Evolutionary conservation across 2,888 invertebrate genomes (phyloP), one percentile per base, ranked within the genome.

Genomic region (Subacronicta megacephala): DNA sequence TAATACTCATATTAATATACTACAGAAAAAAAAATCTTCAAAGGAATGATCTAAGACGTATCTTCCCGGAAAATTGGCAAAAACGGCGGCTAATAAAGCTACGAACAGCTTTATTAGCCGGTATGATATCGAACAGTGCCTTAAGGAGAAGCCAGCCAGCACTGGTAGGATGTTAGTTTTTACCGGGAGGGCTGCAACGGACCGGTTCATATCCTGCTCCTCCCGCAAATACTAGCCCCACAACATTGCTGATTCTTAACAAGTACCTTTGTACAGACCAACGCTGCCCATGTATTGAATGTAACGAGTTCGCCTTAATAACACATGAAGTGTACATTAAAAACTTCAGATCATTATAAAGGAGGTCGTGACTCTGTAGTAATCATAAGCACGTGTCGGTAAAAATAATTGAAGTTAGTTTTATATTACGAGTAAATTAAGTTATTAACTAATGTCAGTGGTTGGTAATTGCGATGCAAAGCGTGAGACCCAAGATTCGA

Each of bases 121-220:
- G 26, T 64, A 38, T 62, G 63, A 55, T 52, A 52, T 56, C 26
- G 37, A 52, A 42, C 53, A 50, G 50, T 52, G 53, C 67, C 69
- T 64, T 70, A 61, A 75, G 70, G 65, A 68, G 62, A 46, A 46
- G 51, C 57, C 61, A 54, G 60, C 72, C 63, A 76, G 71, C 71
- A 64, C 70, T 71, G 75, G 75, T 76, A 76, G 77, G 81, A 82
- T 80, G 81, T 76, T 74, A 66, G 81, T 88, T 89, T 89, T 89
- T 89, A 81, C 81, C 59, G 69, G 72, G 76, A 76, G 71, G 75
- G 79, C 82, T 82, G 80, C 72, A 33, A 44, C 45, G 57, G 84
- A 90, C 90, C 90, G 90, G 90, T 89, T 84, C 70, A 78, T 69
- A 87, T 90, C 90, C 90, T 89, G 89, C 82, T 87, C 78, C 82